Conservation (phyloP, 37 sponge, comb jelly and placozoan species). For the Amphimedon queenslandica region DNA sequence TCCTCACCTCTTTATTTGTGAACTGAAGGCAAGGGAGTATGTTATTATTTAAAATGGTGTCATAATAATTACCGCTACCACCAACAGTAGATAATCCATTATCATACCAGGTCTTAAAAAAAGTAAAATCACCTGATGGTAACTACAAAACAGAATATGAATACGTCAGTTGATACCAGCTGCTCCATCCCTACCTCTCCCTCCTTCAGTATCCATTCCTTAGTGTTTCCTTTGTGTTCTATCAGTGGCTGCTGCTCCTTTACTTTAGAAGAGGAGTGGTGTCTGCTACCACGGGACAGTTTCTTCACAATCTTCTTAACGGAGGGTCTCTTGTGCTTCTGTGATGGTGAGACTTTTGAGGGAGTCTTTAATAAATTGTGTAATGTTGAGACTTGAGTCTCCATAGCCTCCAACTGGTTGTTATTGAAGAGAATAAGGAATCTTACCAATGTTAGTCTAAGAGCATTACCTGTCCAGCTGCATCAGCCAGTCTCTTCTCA, state of each 20-base stretch:
- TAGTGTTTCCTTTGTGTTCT: background rate
- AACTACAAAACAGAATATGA: constrained; percentile 7
- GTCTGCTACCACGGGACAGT: background rate
- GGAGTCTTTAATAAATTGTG: constrained; percentile 35
- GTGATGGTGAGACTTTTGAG: background rate
- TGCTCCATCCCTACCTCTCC: background rate
- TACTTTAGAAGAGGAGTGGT: too few species aligned
- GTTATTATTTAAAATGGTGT: constrained; percentile 10
- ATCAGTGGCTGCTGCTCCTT: too few species aligned
- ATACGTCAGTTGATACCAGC: background rate
- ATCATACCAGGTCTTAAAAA: constrained; percentile 40
- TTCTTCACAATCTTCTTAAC: constrained; percentile 22
- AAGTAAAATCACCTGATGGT: constrained; percentile 17
- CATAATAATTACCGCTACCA: constrained; percentile 22
- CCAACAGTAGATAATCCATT: background rate
- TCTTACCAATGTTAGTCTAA: background rate
- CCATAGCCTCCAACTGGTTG: constrained; percentile 58
- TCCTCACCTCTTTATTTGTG: constrained; percentile 34
- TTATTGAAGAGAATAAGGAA: background rate
- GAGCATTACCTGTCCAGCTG: constrained; percentile 36
- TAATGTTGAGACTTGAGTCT: constrained; percentile 51
- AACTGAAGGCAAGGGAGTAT: constrained; percentile 61
- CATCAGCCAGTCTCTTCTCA: constrained; percentile 63
- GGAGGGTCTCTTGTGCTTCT: constrained; percentile 21
- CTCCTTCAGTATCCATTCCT: background rate